Conservation (phyloP, 2,888 invertebrate genomes). For the Plemyria rubiginata region DNA sequence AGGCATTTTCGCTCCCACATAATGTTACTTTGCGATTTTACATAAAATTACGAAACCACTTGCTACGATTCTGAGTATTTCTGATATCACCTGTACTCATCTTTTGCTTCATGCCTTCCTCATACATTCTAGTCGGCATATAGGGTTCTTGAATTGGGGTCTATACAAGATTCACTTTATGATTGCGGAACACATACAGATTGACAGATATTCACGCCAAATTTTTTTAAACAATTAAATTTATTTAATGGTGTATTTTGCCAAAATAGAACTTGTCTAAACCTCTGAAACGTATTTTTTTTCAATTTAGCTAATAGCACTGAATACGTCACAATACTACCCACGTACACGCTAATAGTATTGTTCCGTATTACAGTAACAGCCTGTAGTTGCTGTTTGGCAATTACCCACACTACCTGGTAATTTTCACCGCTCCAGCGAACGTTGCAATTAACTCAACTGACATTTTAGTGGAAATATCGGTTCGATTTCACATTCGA, state of each 20-base stretch:
- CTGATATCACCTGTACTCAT: too few species aligned
- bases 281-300: too few species aligned
- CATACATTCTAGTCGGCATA: neutral
- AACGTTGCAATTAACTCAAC: slow-evolving; percentile 43
- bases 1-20: neutral
- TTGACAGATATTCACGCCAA: too few species aligned
- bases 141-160: too few species aligned
- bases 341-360: neutral
- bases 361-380: neutral
- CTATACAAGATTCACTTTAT: too few species aligned
- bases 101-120: neutral
- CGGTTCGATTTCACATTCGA: slow-evolving; percentile 32
- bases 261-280: too few species aligned
- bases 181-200: too few species aligned
- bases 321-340: neutral
- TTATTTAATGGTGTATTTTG: too few species aligned
- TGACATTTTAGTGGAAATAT: slow-evolving; percentile 35
- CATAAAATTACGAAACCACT: too few species aligned
- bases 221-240: too few species aligned
- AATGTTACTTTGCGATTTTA: too few species aligned
- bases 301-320: neutral
- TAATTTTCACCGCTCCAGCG: slow-evolving; percentile 41
- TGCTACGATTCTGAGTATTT: too few species aligned
- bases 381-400: slow-evolving; percentile 17
- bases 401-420: slow-evolving; percentile 28